A percentile compares a stretch with the other conserved stretches of the same genome.
These are phyloP conservation scores for Sciurus vulgaris DNA, from an alignment of 2,797 vertebrate species.

Conservation along the genomic window DNA sequence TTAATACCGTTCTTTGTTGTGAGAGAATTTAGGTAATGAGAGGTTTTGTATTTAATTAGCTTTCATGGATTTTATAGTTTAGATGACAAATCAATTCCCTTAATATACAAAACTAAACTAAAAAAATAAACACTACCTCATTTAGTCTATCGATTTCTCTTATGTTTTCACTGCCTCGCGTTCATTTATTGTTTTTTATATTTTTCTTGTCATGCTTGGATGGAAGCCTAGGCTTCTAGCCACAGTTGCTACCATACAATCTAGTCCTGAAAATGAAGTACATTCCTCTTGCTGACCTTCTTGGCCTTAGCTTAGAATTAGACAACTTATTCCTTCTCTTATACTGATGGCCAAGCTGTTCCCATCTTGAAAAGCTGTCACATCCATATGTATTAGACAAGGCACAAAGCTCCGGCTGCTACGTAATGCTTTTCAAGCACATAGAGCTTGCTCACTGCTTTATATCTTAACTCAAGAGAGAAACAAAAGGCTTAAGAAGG, in stretches of 20 bases:
- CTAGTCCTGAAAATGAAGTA: conserved; percentile 69
- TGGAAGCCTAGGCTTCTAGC: conserved; percentile 65
- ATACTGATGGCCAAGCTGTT: conserved; percentile 8
- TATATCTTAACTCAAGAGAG: conserved; percentile 57
- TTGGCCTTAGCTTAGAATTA: conserved; percentile 76
- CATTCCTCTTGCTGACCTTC: conserved; percentile 66
- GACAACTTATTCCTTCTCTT: conserved; percentile 43
- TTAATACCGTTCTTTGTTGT: conserved; percentile 22
- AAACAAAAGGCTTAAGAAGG: conserved; percentile 57
- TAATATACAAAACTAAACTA: conserved; percentile 69
- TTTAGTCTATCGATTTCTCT: conserved; percentile 74
- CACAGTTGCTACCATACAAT: conserved; percentile 31
- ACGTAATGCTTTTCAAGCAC: conserved; percentile 49
- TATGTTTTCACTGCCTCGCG: conserved; percentile 68
- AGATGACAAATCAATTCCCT: conserved; percentile 72
- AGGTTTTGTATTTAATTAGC: conserved; percentile 57
- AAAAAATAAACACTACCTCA: conserved; percentile 71
- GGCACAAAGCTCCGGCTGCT: background rate
- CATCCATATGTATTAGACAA: conserved; percentile 77
- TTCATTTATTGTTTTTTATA: conserved; percentile 62
- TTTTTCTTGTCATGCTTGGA: conserved; percentile 75
- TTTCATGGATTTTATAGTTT: conserved; percentile 53
- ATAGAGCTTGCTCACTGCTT: conserved; percentile 35
- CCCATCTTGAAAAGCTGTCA: conserved; percentile 37
- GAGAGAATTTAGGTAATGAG: conserved; percentile 39